Conservation (phyloP, 2,888 invertebrate species). For the Gandaritis pyraliata region DNA sequence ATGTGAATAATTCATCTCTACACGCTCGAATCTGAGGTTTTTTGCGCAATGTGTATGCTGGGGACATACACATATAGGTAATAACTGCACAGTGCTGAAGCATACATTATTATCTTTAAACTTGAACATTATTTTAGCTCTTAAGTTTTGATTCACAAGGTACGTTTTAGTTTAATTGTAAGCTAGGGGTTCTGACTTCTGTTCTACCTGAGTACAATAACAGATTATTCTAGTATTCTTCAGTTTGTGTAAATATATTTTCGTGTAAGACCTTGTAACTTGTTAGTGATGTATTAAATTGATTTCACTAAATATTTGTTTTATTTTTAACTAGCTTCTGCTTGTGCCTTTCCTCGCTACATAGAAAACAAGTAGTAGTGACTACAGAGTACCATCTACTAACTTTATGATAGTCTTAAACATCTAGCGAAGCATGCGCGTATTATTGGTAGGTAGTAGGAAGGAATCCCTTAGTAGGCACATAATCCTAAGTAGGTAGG, state of each 20-base stretch:
- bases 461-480: no score
- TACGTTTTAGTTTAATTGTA: conserved; percentile 57
- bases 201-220: conserved; percentile 70
- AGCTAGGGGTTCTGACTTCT: conserved; percentile 50
- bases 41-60: no score
- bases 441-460: no score
- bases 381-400: no score
- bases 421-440: no score
- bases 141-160: conserved; percentile 44
- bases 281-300: conserved; percentile 70
- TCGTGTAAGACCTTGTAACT: conserved; percentile 59
- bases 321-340: conserved; percentile 40
- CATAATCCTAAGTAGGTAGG: no score
- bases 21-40: no score
- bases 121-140: conserved; percentile 26
- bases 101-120: not conserved
- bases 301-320: conserved; percentile 60
- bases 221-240: conserved; percentile 55
- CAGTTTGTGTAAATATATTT: conserved; percentile 68
- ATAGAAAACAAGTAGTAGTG: not conserved
- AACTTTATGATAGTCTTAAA: no score
- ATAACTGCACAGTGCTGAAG: not conserved
- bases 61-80: no score
- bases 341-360: not conserved
- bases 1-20: no score